Evolutionary conservation across 2,113 vertebrate species (phyloP), one percentile per base, ranked within the genome.

Genomic region (Spea bombifrons): DNA sequence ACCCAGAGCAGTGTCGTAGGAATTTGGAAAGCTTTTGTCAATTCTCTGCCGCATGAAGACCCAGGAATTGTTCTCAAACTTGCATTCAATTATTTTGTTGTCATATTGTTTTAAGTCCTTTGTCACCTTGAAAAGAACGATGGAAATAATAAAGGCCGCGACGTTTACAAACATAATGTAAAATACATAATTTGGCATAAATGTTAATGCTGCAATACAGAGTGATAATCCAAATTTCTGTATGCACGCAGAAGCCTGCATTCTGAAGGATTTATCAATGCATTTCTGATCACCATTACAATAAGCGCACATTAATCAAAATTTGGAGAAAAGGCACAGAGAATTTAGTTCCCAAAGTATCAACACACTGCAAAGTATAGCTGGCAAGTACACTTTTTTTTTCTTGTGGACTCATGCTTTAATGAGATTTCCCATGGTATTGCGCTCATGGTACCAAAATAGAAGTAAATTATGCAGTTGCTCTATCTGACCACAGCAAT

Each of bases 61-160:
- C 97, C 97, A 99, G 88, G 89, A 94, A 91, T 97, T 95, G 87
- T 94, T 96, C 85, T 92, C 93, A 81, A 97, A 99, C 84, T 92
- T 98, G 91, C 97, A 99, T 90, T 99, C 97, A 86, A 99, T 98
- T 88, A 99, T 99, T 92, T 99, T 99, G 91, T 96, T 99, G 90
- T 99, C 96, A 0, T 98, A 99, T 80, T 93, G 93, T 82, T 94
- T 98, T 87, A 99, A 92, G 45, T 99, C 97, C 88, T 96, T 99
- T 74, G 95, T 94, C 81, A 94, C 95, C 97, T 99, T 55, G 84
- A 75, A 84, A 87, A 77, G 57, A 77, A 2, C 5, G 16, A 77
- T 30, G 30, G 30, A 30, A 30, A 30, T 30, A 30, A 2, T 30
- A 30, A 30, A 30, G 30, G 2, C 30, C 30, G 30, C 2, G 1